A percentile compares a stretch with the other conserved stretches of the same genome.
phyloP scores from a whole-genome alignment of 2,797 vertebrate species.

The Pseudomugil gertrudae region DNA sequence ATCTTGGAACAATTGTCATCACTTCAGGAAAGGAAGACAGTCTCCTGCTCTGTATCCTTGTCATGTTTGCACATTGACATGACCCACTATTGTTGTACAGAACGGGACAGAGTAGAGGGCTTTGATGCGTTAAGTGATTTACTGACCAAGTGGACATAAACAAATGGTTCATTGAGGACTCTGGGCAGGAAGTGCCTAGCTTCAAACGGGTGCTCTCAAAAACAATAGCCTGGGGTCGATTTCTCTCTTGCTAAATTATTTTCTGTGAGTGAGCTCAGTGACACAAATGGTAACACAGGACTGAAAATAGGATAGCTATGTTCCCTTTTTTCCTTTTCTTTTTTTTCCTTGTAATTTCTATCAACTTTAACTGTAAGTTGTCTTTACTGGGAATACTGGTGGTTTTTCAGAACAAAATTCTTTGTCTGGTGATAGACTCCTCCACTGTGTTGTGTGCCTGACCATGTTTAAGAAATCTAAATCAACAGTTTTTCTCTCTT shows the following conservation, averaged over 20 bases:
- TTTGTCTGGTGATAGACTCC: neutral
- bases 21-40: slow-evolving; percentile 74
- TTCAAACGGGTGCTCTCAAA: slow-evolving; percentile 76
- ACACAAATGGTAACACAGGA: slow-evolving; percentile 31
- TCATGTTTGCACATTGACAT: slow-evolving; percentile 78
- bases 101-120: slow-evolving; percentile 66
- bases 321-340: neutral
- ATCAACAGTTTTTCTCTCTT: no score
- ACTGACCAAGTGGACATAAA: slow-evolving; percentile 78
- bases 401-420: neutral
- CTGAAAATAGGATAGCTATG: slow-evolving; percentile 16
- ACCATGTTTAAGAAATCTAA: neutral
- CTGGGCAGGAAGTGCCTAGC: slow-evolving; percentile 79
- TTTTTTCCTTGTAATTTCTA: neutral
- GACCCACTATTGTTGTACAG: slow-evolving; percentile 76
- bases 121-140: slow-evolving; percentile 87
- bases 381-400: neutral
- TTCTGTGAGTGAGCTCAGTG: slow-evolving; percentile 56
- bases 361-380: slow-evolving; percentile 19
- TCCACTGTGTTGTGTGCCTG: no score
- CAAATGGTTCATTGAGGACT: slow-evolving; percentile 80
- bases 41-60: slow-evolving; percentile 78
- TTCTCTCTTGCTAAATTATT: slow-evolving; percentile 61
- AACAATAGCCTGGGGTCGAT: slow-evolving; percentile 76
- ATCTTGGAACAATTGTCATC: slow-evolving; percentile 75